These are phyloP conservation scores for Lasioglossum pauxillum DNA, from an alignment of 2,888 invertebrate genomes.

Conservation along the genomic window DNA sequence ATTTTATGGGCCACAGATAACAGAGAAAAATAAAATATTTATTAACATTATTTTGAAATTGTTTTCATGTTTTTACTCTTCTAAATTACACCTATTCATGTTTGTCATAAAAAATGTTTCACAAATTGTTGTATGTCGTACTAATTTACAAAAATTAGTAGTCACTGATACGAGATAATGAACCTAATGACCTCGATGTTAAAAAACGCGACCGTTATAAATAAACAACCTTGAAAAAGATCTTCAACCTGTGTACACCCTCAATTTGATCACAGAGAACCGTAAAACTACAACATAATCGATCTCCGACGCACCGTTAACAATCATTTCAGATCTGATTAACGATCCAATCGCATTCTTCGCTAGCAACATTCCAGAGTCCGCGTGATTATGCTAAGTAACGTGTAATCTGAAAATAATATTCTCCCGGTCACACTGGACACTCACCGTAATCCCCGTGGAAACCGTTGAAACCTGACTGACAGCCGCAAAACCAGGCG, in stretches of 20 bases:
- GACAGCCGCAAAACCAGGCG: not conserved
- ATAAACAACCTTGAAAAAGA: not conserved
- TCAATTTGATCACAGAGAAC: not conserved
- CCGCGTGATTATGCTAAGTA: not conserved
- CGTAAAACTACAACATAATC: not conserved
- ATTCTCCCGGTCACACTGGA: not conserved
- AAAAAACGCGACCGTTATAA: too few species aligned
- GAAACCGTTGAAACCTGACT: constrained; percentile 9
- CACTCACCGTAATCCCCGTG: constrained; percentile 41
- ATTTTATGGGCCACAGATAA: too few species aligned
- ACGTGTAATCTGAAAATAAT: not conserved
- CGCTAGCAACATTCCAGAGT: too few species aligned
- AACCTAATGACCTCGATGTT: too few species aligned
- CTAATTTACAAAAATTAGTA: too few species aligned
- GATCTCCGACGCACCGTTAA: not conserved
- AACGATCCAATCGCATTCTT: not conserved
- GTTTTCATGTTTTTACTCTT: too few species aligned
- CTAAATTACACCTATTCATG: too few species aligned
- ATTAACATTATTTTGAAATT: too few species aligned
- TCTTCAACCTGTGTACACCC: not conserved
- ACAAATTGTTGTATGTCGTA: too few species aligned
- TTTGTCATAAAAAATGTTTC: too few species aligned
- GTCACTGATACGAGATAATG: not conserved
- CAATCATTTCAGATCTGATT: not conserved
- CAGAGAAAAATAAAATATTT: too few species aligned